Evolutionary conservation across 2,888 invertebrate genomes (phyloP).

Genomic region (Tinea semifulvella): DNA sequence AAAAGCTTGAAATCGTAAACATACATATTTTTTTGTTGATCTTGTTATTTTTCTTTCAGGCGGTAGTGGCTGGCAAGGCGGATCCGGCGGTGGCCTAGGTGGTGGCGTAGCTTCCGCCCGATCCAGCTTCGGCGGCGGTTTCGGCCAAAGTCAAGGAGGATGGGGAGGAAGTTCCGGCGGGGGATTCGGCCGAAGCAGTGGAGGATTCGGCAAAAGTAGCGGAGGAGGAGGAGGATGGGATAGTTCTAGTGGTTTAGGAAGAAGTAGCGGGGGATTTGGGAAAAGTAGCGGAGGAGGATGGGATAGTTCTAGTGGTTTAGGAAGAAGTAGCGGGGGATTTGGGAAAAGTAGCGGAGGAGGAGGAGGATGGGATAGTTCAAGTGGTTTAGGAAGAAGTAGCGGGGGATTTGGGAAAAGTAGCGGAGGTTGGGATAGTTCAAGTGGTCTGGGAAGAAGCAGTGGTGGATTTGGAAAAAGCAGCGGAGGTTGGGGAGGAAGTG

Average conservation of each 20-base stretch:
- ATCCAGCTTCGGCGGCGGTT: constrained; percentile 18
- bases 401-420: background rate
- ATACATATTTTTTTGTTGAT: background rate
- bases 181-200: constrained; percentile 7
- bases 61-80: constrained; percentile 28
- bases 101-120: constrained; percentile 16
- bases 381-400: background rate
- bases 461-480: background rate
- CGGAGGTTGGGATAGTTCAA: background rate
- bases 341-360: background rate
- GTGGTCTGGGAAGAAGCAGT: background rate
- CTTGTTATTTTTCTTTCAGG: constrained; percentile 21
- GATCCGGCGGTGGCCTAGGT: constrained; percentile 19
- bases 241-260: constrained; percentile 9
- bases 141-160: constrained; percentile 8
- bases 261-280: constrained; percentile 20
- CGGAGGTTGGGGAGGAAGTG: background rate
- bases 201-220: constrained; percentile 21
- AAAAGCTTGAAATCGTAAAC: background rate
- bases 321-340: background rate
- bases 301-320: background rate
- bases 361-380: background rate
- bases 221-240: background rate
- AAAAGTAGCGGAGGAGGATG: constrained; percentile 18
- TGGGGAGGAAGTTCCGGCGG: constrained; percentile 12